Base-by-base conservation (phyloP, 2,797 vertebrate species). In the Pelodytes ibericus region DNA sequence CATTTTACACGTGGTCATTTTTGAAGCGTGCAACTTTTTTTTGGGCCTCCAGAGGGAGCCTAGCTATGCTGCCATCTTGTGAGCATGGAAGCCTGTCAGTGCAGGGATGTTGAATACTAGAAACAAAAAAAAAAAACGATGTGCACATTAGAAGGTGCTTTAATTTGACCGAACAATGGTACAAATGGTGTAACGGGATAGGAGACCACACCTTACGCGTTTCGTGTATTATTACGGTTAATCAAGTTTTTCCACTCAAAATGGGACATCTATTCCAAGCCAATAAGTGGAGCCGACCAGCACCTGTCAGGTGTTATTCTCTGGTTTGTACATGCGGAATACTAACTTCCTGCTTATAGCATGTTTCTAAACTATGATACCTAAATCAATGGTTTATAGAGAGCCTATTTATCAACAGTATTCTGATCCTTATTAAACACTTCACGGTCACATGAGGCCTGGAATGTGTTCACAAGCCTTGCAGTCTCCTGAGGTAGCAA, bases 21-120 rank as follows among this genome's bases (percentile, higher is more conserved):
- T 22, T 56, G 24, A 22, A 16, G 24, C 18, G 26, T 29, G 2
- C 49, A 53, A 53, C n/a, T 24, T 53, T 16, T 7, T 53, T 7
- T 20, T 53, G 5, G n/a, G n/a, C 49, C 49, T 53, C 49, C 49
- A 53, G 49, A 53, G 49, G 49, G 20, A 53, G 49, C 49, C 49
- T 53, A 22, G 49, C n/a, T 53, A 20, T 22, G n/a, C 20, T 53
- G n/a, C n/a, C 10, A 8, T 53, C 24, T 1, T 53, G 11, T 24
- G 49, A 53, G n/a, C 49, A 22, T 2, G 4, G 24, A 4, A 9
- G 20, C 49, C 24, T 20, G 16, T 5, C 20, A 53, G 20, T 22
- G 24, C 20, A 53, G n/a, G 20, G n/a, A 53, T 53, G 49, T 10
- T 20, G 49, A 53, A 13, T 44, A 16, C 22, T 53, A 39, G 36